Conservation (phyloP, 30 jellyfish, hydroid and myxozoan genomes). For the Cassiopea andromeda region DNA sequence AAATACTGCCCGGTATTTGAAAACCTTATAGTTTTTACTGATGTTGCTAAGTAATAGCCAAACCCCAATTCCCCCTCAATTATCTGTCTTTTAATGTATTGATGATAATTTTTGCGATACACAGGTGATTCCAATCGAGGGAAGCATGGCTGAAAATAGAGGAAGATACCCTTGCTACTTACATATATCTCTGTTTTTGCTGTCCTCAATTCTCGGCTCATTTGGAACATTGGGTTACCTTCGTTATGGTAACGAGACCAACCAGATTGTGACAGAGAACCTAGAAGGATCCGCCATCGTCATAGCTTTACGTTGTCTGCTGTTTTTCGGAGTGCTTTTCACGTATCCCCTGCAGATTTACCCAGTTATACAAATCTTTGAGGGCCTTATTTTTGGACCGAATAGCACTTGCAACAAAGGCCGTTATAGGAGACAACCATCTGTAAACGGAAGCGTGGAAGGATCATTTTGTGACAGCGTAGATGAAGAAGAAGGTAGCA, state of each 20-base stretch:
- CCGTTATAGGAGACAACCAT: constrained; percentile 16
- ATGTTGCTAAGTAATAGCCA: background rate
- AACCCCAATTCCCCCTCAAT: background rate
- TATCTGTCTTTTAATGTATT: background rate
- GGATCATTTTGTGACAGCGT: constrained; percentile 7
- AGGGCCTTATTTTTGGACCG: constrained; percentile 67
- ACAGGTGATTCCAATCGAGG: constrained; percentile 98
- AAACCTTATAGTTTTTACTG: no score
- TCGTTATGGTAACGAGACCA: constrained; percentile 86
- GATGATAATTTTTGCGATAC: background rate
- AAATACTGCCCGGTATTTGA: no score
- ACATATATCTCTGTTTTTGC: constrained; percentile 79
- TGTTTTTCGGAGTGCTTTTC: constrained; percentile 93
- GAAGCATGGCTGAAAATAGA: constrained; percentile 99
- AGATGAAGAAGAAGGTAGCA: constrained; percentile 11
- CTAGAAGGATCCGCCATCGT: constrained; percentile 77
- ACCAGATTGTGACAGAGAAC: constrained; percentile 93
- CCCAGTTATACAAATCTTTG: constrained; percentile 90
- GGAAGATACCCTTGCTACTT: constrained; percentile 85
- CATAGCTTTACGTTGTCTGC: constrained; percentile 75
- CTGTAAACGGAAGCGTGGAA: constrained; percentile 30
- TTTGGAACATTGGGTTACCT: constrained; percentile 93
- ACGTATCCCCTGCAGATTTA: constrained; percentile 97
- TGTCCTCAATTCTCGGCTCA: constrained; percentile 83
- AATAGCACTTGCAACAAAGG: constrained; percentile 37